Evolutionary conservation across 2,888 invertebrate genomes (phyloP).

Genomic region (Drosophila limbata): DNA sequence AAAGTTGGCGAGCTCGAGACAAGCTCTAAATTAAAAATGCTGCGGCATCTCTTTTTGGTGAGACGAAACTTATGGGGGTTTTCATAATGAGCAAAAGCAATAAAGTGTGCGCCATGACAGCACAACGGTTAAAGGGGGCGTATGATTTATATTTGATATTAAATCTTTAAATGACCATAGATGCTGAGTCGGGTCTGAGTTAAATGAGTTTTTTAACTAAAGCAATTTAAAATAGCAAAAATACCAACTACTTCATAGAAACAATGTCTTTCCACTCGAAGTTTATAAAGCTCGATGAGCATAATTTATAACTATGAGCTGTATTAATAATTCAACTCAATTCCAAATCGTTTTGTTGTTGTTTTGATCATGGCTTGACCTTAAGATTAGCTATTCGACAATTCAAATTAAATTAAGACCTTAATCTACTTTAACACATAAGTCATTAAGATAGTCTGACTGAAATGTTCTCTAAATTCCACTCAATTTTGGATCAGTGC

Average conservation of each 20-base stretch:
- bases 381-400: neutral
- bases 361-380: neutral
- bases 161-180: constrained; percentile 62
- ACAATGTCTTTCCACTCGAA: constrained; percentile 3
- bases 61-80: constrained; percentile 49
- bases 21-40: constrained; percentile 73
- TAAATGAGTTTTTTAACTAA: constrained; percentile 55
- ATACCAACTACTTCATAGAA: constrained; percentile 4
- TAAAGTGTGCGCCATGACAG: constrained; percentile 57
- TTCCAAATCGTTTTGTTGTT: neutral
- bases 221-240: constrained; percentile 43
- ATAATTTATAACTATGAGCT: constrained; percentile 2
- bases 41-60: constrained; percentile 64
- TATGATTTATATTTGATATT: constrained; percentile 76
- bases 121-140: constrained; percentile 56
- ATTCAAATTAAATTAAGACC: neutral
- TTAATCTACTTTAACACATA: constrained; percentile 1
- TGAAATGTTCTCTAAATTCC: neutral
- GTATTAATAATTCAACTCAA: neutral
- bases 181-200: constrained; percentile 2
- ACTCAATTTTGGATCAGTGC: neutral
- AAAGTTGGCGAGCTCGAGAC: constrained; percentile 66
- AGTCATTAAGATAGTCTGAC: neutral
- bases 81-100: constrained; percentile 74
- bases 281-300: constrained; percentile 3